Evolutionary conservation across 2,888 invertebrate genomes (phyloP), one percentile per base, ranked within the genome.

Genomic region (Lacanobia oleracea): DNA sequence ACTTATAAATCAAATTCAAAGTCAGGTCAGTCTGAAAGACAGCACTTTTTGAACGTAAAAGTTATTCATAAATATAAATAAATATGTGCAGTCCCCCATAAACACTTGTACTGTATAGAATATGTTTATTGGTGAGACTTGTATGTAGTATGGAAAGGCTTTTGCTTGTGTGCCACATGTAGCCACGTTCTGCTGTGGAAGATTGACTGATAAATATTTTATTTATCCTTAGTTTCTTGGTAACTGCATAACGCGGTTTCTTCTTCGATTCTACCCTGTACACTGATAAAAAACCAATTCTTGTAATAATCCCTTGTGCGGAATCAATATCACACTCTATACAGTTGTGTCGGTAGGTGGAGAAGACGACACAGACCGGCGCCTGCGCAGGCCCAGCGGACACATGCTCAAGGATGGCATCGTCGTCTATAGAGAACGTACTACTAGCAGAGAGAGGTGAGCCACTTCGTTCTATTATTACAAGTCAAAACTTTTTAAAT

Each of bases 391-490:
- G 81, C 88, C 95, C 68, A 91, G 96, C 91, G 89, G 95, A 18
- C 93, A 96, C 91, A 78, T 96, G 92, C 88, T 94, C 67, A 88
- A 96, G 86, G 93, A 94, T 82, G 90, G 94, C 60, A 89, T 96
- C 77, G 90, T 95, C 61, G 91, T 96, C 10, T 95, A 96, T 81
- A 86, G 95, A 12, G 96, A 95, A 75, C 87, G 95, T 9, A 94
- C 94, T 65, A 91, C 96, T 79, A 91, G 96, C 91, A 82, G 94
- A 87, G 92, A 96, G 87, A 92, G 96, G 96, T 93, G 89, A 69
- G 27, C 12, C 18, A 27, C 4, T 14, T 33, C 6, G 5, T 6
- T 33, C 3, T 33, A 33, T 5, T 33, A 33, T 33, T 33, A 33
- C 33, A 33, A 33, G 4, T 33, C 33, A 33, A 33, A 23, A 53